Base-by-base conservation (phyloP, 35 echinoderm and acorn worm genomes). In the Amphiura filiformis region DNA sequence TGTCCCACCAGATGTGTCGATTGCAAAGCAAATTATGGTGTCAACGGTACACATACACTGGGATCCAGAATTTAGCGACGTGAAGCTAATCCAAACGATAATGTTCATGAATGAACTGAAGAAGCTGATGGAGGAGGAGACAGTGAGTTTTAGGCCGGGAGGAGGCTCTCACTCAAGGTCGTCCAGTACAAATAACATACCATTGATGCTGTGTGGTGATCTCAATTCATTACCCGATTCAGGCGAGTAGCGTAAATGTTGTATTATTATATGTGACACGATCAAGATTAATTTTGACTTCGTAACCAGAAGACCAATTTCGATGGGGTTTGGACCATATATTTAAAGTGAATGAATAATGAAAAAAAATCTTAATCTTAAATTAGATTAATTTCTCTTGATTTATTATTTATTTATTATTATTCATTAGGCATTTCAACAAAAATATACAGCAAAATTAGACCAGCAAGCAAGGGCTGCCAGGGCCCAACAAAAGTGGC, bases 71-170 rank as follows among this genome's bases (percentile, higher is more conserved):
- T 99, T 77, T 80, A 90, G 90, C 34, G 93, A 95, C 49, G 93
- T 99, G 33, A 99, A 99, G 77, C 87, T 99, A 2, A 89, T 99
- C 81, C 96, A 99, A 85, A 99, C 90, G 28, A 99, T 99, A 84
- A 99, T 99, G 96, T 92, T 99, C 56, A 99, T 99, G 96, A 91
- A 89, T 18, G 96, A 99, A 49, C 83, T 99, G 23, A 92, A 94
- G 80, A 94, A 94, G 56, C 86, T 99, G 32, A 83, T 93, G 0
- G 96, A 99, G 37, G 96, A 99, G 39, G 92, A 94, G 65, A 84
- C 86, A 0, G 83, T 87, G 30, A 94, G 90, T 76, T 94, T 99
- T 80, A 88, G 96, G 84, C 96, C 96, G n/a, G 94, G 90, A 14
- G 81, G 79, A 0, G 87, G 47, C 31, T 44, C 32, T 22, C 35